Evolutionary conservation across 2,797 vertebrate genomes (phyloP).

Genomic region (Macropodus opercularis): DNA sequence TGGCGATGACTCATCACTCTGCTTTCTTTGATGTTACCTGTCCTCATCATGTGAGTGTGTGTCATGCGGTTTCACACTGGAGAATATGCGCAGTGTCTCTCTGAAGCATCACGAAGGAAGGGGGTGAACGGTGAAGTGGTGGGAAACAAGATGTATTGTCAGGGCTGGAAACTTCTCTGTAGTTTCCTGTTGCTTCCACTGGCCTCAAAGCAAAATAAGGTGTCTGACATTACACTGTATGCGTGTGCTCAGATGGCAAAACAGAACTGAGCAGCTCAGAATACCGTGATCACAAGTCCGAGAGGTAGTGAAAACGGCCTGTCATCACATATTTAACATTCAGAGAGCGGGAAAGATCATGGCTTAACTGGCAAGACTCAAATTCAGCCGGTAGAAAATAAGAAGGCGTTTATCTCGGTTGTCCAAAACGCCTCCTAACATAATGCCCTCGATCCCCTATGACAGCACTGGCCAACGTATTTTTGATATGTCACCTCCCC

Average conservation of each 20-base stretch:
- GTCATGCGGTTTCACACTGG: constrained; percentile 58
- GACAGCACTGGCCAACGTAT: too few species aligned
- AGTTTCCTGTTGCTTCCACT: constrained; percentile 54
- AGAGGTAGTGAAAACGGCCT: background rate
- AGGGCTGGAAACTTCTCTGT: constrained; percentile 54
- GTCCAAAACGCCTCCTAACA: too few species aligned
- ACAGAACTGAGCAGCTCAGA: background rate
- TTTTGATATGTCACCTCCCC: too few species aligned
- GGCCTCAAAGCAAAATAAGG: constrained; percentile 30
- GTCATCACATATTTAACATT: background rate
- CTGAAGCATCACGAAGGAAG: constrained; percentile 34
- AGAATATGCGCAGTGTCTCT: constrained; percentile 26
- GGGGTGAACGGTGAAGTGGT: constrained; percentile 32
- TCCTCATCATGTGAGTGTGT: constrained; percentile 65
- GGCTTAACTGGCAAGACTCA: too few species aligned
- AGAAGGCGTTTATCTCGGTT: too few species aligned
- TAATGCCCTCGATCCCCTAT: too few species aligned
- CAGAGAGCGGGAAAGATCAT: too few species aligned
- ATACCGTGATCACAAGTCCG: background rate
- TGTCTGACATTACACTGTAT: background rate
- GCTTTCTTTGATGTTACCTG: constrained; percentile 58
- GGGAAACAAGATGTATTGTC: constrained; percentile 41
- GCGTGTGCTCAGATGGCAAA: constrained; percentile 1
- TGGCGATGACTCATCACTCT: constrained; percentile 67
- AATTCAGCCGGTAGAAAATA: too few species aligned